A percentile compares a stretch with the other conserved stretches of the same genome.
Conservation (phyloP, 2,797 vertebrate genomes). For the Vespertilio murinus region DNA sequence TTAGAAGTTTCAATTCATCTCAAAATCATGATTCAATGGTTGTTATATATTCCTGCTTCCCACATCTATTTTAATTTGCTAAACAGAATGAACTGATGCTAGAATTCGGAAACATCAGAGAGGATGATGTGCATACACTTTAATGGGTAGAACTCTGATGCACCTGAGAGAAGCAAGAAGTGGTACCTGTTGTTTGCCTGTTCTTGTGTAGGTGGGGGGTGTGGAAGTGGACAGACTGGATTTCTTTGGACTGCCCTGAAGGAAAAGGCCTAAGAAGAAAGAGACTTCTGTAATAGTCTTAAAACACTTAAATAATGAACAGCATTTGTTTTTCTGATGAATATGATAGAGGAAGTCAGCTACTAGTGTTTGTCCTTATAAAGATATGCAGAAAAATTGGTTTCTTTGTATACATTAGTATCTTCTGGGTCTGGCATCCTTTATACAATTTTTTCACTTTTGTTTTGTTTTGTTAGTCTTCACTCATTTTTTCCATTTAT, state of each 20-base stretch:
- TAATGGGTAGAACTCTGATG: neutral
- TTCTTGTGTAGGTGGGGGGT: neutral
- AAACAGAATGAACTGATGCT: neutral
- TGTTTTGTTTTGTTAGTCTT: neutral
- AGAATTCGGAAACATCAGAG: constrained; percentile 2
- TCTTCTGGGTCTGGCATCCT: neutral
- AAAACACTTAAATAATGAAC: constrained; percentile 13
- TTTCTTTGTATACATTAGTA: neutral
- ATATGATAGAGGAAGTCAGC: neutral
- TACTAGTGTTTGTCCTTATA: neutral
- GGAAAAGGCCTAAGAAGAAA: constrained; percentile 44
- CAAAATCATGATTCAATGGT: constrained; percentile 16
- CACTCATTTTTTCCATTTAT: neutral
- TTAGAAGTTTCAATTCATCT: constrained; percentile 40
- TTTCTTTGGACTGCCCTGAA: neutral
- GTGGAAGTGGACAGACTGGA: neutral
- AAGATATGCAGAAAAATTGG: neutral
- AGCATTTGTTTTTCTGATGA: neutral
- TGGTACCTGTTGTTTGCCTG: neutral
- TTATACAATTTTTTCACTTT: neutral
- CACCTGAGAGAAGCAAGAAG: neutral
- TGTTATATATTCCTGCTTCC: neutral
- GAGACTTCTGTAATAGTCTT: constrained; percentile 1
- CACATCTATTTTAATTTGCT: neutral
- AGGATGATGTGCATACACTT: neutral